A percentile compares a stretch with the other conserved stretches of the same genome.
Evolutionary conservation across 2,113 vertebrate species (phyloP).

Genomic region (Todiramphus saurophagus): DNA sequence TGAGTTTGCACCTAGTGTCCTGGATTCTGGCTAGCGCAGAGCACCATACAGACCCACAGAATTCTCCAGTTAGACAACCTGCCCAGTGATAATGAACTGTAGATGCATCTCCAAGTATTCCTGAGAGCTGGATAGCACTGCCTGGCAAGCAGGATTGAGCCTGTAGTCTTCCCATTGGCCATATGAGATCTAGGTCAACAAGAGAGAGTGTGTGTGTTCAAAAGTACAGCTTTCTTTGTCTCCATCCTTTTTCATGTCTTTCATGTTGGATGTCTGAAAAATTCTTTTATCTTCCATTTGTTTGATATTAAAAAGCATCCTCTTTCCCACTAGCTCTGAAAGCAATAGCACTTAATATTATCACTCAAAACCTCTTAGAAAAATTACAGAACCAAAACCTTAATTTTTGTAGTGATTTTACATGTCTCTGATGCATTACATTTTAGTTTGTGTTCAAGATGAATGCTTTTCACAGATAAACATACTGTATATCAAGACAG

Average conservation of each 20-base stretch:
- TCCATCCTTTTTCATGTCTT: neutral
- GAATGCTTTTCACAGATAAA: slow-evolving; percentile 14
- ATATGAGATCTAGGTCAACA: neutral
- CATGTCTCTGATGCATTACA: neutral
- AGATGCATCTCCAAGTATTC: neutral
- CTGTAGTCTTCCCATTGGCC: neutral
- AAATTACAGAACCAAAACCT: neutral
- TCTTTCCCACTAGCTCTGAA: neutral
- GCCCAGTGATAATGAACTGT: neutral
- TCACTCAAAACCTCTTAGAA: neutral
- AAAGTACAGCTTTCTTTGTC: neutral
- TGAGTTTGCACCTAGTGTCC: neutral
- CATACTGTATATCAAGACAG: neutral
- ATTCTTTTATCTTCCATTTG: slow-evolving; percentile 27
- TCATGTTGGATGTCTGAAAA: slow-evolving; percentile 3
- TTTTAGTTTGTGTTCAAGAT: neutral
- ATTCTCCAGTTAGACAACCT: neutral
- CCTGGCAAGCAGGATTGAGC: neutral
- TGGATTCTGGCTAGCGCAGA: neutral
- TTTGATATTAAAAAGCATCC: neutral
- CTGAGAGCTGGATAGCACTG: neutral
- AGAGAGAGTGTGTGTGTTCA: neutral
- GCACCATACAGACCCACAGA: neutral
- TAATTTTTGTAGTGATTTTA: slow-evolving; percentile 26
- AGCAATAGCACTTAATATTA: slow-evolving; percentile 1